Conservation (phyloP, 2,113 vertebrate genomes). For the Rhegmatorhina hoffmannsi region DNA sequence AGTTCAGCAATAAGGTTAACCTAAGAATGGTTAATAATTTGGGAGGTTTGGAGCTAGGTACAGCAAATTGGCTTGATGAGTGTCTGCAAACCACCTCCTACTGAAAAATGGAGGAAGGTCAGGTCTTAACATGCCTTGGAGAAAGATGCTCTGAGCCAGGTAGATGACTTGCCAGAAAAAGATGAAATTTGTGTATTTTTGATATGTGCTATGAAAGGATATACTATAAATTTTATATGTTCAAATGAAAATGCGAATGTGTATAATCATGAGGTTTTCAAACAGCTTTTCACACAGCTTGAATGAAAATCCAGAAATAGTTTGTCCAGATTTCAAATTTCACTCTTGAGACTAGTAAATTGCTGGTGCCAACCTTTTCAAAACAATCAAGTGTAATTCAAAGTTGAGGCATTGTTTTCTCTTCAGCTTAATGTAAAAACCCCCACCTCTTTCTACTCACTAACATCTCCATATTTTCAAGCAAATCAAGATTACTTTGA, state of each 20-base stretch:
- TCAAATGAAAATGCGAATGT: background rate
- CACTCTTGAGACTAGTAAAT: background rate
- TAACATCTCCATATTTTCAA: background rate
- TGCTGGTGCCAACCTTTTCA: background rate
- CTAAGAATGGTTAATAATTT: background rate
- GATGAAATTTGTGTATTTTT: background rate
- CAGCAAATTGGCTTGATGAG: background rate
- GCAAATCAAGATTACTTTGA: background rate
- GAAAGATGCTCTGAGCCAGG: background rate
- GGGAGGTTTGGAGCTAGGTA: background rate
- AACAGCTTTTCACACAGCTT: background rate
- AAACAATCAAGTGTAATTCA: background rate
- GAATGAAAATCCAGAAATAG: background rate
- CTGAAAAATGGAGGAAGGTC: background rate
- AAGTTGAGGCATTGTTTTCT: background rate
- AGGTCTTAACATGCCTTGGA: background rate
- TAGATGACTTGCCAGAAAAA: background rate
- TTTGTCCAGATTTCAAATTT: background rate
- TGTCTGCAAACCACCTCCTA: background rate
- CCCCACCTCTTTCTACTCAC: background rate
- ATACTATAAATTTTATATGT: background rate
- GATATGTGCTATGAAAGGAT: background rate
- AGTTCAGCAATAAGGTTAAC: background rate
- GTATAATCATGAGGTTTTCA: background rate
- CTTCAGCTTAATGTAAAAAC: background rate